Conservation (phyloP, 2,113 vertebrate species). For the Hylia prasina region DNA sequence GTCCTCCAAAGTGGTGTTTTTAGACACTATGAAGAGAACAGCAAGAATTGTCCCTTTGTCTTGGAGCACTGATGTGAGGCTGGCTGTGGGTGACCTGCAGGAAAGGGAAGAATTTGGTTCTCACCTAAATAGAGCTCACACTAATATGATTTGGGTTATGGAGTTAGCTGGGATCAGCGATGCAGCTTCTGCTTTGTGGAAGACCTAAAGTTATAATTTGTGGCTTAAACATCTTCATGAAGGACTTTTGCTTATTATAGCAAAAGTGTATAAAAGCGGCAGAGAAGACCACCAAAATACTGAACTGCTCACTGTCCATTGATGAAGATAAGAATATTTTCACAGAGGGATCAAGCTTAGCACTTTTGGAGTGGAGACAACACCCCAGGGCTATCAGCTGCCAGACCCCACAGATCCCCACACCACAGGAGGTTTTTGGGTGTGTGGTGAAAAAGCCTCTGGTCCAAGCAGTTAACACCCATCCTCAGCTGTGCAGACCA, state of each 20-base stretch:
- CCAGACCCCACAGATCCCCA: background rate
- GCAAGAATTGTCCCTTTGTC: background rate
- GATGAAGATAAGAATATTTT: background rate
- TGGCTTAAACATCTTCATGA: background rate
- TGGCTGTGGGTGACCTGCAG: background rate
- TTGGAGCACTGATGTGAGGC: background rate
- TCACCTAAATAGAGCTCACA: background rate
- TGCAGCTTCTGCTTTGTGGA: background rate
- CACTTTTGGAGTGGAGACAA: background rate
- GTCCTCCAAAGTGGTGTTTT: background rate
- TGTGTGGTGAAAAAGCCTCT: background rate
- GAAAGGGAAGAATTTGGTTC: background rate
- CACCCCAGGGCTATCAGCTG: background rate
- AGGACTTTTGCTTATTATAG: background rate
- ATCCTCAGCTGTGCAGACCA: background rate
- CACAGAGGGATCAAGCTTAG: background rate
- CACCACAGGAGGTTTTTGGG: background rate
- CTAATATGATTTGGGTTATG: background rate
- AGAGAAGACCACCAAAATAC: background rate
- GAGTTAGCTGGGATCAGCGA: background rate
- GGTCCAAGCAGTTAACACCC: background rate
- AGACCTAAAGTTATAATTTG: background rate
- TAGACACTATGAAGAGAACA: background rate
- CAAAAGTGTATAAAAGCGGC: background rate
- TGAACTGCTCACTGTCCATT: background rate